phyloP scores from a whole-genome alignment of 2,797 vertebrate genomes.

The Trichosurus vulpecula region DNA sequence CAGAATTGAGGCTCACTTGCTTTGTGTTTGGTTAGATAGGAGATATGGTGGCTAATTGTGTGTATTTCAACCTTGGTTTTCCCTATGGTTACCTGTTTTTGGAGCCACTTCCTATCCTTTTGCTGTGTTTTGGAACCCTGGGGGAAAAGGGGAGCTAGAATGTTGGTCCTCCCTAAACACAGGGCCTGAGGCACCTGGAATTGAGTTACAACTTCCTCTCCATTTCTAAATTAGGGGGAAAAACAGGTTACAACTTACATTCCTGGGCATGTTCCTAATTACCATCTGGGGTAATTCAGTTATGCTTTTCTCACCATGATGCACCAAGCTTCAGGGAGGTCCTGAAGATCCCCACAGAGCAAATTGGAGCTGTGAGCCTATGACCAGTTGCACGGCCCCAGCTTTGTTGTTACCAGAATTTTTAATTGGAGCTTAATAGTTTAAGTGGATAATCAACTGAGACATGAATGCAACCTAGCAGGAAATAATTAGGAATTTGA shows the following conservation, averaged over 20 bases:
- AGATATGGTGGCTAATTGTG: background rate
- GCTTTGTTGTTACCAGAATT: conserved; percentile 51
- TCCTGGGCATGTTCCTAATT: background rate
- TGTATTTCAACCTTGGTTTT: background rate
- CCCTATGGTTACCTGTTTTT: background rate
- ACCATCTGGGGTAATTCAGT: background rate
- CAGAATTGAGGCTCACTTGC: background rate
- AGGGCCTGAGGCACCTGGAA: background rate
- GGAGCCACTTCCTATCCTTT: background rate
- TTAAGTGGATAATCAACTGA: conserved; percentile 82
- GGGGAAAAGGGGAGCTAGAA: background rate
- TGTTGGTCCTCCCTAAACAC: background rate
- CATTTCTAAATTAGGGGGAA: background rate
- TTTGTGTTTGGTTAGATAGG: background rate
- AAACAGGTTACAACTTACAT: background rate
- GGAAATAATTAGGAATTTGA: conserved; percentile 81
- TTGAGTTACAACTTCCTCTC: background rate
- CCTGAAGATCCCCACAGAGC: background rate
- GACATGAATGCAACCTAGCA: conserved; percentile 76
- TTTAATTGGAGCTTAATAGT: conserved; percentile 79
- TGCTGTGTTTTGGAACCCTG: background rate
- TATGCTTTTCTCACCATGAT: background rate
- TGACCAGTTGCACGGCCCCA: background rate
- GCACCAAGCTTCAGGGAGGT: background rate
- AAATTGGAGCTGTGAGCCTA: background rate